Percentiles rank a stretch among this genome's conserved stretches.
Evolutionary conservation across 1,140 invertebrate genomes (phyloP).

Genomic region (Archivesica marissinica): DNA sequence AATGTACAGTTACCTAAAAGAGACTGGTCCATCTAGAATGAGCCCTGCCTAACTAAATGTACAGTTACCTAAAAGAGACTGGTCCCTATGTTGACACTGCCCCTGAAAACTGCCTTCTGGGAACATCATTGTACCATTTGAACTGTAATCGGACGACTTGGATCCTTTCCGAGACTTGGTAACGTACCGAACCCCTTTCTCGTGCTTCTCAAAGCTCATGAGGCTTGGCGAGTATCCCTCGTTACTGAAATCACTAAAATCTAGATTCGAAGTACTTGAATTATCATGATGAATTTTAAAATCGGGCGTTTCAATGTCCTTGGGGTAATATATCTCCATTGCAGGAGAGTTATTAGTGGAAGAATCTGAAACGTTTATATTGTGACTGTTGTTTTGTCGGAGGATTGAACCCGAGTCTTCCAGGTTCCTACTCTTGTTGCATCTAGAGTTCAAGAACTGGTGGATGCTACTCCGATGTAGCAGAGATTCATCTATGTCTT

Average conservation of each 20-base stretch:
- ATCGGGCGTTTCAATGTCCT: constrained; percentile 2
- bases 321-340: constrained; percentile 33
- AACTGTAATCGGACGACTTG: constrained; percentile 57
- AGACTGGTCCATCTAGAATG: no score
- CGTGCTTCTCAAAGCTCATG: constrained; percentile 56
- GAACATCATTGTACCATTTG: constrained; percentile 57
- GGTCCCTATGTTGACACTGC: constrained; percentile 76
- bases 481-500: constrained; percentile 53
- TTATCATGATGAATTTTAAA: background rate
- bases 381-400: background rate
- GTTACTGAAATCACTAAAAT: constrained; percentile 37
- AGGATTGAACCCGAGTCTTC: constrained; percentile 37
- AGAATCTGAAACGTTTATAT: background rate
- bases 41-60: no score
- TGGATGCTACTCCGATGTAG: constrained; percentile 52
- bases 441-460: constrained; percentile 57
- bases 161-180: constrained; percentile 53
- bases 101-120: constrained; percentile 78
- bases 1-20: no score
- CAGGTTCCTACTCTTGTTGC: constrained; percentile 51
- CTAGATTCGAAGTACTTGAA: background rate
- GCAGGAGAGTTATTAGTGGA: background rate
- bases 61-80: constrained; percentile 75
- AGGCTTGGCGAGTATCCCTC: constrained; percentile 48
- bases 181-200: constrained; percentile 46